Percentiles rank a stretch among this genome's conserved stretches.
phyloP scores from a whole-genome alignment of 2,797 vertebrate genomes.

The Gila robusta region DNA sequence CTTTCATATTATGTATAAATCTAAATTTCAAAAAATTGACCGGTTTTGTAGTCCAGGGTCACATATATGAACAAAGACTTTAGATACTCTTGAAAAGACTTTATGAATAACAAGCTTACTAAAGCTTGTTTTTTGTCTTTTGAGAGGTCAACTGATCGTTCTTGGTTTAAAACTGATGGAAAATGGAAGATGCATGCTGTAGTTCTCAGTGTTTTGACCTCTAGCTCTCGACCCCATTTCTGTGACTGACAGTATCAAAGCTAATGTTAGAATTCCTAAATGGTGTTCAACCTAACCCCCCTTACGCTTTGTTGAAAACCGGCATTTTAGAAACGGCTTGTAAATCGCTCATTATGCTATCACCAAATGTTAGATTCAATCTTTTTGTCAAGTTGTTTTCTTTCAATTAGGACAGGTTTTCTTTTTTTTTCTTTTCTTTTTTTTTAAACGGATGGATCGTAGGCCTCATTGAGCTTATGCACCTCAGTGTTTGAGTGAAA shows the following conservation, averaged over 20 bases:
- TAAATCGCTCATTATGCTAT: no score
- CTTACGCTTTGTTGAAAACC: not conserved
- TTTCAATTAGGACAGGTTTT: no score
- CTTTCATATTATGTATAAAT: no score
- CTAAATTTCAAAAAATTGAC: no score
- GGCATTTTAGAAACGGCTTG: no score
- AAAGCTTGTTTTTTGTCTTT: not conserved
- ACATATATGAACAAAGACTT: no score
- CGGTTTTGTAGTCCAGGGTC: no score
- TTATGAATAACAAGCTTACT: not conserved
- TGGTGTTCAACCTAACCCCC: not conserved
- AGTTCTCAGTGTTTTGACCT: not conserved
- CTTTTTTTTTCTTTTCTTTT: no score
- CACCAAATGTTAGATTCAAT: not conserved
- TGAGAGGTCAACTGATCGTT: not conserved
- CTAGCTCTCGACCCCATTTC: not conserved
- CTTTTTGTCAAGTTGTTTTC: not conserved
- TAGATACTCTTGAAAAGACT: not conserved
- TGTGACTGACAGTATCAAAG: not conserved
- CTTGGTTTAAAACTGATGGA: not conserved
- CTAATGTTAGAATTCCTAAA: no score
- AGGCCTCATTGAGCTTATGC: not conserved
- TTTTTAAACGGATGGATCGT: not conserved
- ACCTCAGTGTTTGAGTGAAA: no score
- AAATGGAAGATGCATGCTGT: not conserved